Evolutionary conservation across 1,140 invertebrate genomes (phyloP), one percentile per base, ranked within the genome.

Genomic region (Thaumetopoea pityocampa): DNA sequence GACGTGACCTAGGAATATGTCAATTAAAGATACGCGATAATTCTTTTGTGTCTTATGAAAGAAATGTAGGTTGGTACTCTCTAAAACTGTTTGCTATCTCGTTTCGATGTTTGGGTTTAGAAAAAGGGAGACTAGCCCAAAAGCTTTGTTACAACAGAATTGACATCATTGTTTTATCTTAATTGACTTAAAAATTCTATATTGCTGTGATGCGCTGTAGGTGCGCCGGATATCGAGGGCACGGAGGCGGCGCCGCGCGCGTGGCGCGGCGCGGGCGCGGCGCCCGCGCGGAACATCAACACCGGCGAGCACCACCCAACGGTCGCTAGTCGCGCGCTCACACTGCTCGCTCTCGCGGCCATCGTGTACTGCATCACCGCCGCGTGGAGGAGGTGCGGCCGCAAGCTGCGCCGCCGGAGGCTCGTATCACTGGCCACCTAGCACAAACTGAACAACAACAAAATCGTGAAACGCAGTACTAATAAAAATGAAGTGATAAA

Each of bases 371-470:
- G 49, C 30, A 17, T 60, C 12, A 51, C 63, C 2, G 43, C 60
- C 1, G 50, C 72, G 12, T 81, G 72, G 74, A 70, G 59, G 23
- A 54, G 72, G 8, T 82, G 58, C 54, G 69, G 72, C 11, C 56
- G 78, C 9, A 71, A 66, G 19, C 56, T 82, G 4, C 51, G 71
- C 15, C 43, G 74, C 16, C 61, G 78, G 7, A 55, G 67, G 22
- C 42, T 79, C 6, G 64, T 78, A 19, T 60, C 78, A 0, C 44
- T 81, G 3, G 70, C 71, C 40, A 79, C 73, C 51, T 81, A 80
- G 65, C 63, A 46, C 2, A 30, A 30, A 17, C 17, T 15, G 5
- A 50, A 47, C 14, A 14, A 5, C 11, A 12, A 24, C 17, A 38
- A 15, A 10, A 19, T 8, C 0, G 12, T 4, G 11, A 40, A 28